These are phyloP conservation scores for Leucosticte australis DNA, from an alignment of 2,113 vertebrate species.

Conservation along the genomic window DNA sequence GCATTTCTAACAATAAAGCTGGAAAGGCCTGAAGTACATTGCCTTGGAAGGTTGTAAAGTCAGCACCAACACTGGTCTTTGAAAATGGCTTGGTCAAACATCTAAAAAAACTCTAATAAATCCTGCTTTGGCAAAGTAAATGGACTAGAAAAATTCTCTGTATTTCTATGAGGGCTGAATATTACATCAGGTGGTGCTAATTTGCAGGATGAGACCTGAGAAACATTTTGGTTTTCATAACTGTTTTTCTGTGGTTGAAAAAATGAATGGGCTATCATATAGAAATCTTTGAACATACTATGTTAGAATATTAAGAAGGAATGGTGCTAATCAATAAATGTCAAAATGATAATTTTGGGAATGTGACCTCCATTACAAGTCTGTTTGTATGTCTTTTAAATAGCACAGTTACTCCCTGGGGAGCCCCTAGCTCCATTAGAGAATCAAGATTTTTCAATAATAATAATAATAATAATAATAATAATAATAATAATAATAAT, in stretches of 20 bases:
- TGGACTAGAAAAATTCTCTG: not conserved
- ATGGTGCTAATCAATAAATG: not conserved
- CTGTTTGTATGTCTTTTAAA: not conserved
- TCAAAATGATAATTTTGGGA: not conserved
- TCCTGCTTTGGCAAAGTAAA: not conserved
- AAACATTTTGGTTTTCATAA: not conserved
- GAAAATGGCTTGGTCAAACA: not conserved
- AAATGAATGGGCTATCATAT: not conserved
- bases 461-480: not conserved
- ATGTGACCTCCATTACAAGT: not conserved
- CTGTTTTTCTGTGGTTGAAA: not conserved
- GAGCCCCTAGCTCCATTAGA: not conserved
- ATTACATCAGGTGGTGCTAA: not conserved
- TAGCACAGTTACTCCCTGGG: not conserved
- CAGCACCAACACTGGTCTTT: not conserved
- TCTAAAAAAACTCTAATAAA: not conserved
- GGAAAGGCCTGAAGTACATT: not conserved
- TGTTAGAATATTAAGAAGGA: not conserved
- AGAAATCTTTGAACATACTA: not conserved
- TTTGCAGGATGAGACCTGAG: not conserved
- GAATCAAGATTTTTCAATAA: not conserved
- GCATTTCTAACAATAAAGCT: not conserved
- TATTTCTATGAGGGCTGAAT: not conserved
- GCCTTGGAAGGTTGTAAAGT: not conserved
- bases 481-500: not conserved